Percentiles rank a stretch among this genome's conserved stretches.
Conservation (phyloP, 2,797 vertebrate species). For the Xyrichtys novacula region DNA sequence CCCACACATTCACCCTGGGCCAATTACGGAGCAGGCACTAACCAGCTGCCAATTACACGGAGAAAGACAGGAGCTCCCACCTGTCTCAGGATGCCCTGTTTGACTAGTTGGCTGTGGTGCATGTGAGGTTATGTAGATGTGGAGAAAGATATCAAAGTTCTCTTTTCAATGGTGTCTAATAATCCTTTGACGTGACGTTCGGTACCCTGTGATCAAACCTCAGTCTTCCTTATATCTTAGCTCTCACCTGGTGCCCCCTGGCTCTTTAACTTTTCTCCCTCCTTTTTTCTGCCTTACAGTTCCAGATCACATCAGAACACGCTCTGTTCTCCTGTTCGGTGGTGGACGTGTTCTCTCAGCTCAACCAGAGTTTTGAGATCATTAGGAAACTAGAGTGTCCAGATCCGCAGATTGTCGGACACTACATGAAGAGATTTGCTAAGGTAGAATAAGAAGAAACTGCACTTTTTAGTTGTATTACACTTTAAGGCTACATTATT, state of each 20-base stretch:
- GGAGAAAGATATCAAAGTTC: conserved; percentile 51
- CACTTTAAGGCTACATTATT: too few relatives aligned
- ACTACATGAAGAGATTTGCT: conserved; percentile 98
- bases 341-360: conserved; percentile 98
- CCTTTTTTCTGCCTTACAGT: conserved; percentile 81
- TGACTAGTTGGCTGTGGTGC: conserved; percentile 17
- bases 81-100: conserved; percentile 53
- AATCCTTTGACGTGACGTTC: neutral
- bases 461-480: neutral
- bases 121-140: conserved; percentile 24
- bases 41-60: conserved; percentile 63
- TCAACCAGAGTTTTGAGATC: conserved; percentile 99
- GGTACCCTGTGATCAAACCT: conserved; percentile 13
- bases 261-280: conserved; percentile 15
- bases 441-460: conserved; percentile 85
- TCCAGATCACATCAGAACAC: conserved; percentile 97
- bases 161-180: conserved; percentile 38
- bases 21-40: conserved; percentile 69
- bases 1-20: conserved; percentile 68
- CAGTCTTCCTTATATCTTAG: neutral
- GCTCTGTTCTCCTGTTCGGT: conserved; percentile 98
- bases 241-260: conserved; percentile 17
- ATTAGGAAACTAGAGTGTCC: conserved; percentile 98
- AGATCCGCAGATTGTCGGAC: conserved; percentile 96
- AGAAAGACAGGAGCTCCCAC: conserved; percentile 65